phyloP scores from a whole-genome alignment of 2,113 vertebrate genomes.

The Apodemus sylvaticus region DNA sequence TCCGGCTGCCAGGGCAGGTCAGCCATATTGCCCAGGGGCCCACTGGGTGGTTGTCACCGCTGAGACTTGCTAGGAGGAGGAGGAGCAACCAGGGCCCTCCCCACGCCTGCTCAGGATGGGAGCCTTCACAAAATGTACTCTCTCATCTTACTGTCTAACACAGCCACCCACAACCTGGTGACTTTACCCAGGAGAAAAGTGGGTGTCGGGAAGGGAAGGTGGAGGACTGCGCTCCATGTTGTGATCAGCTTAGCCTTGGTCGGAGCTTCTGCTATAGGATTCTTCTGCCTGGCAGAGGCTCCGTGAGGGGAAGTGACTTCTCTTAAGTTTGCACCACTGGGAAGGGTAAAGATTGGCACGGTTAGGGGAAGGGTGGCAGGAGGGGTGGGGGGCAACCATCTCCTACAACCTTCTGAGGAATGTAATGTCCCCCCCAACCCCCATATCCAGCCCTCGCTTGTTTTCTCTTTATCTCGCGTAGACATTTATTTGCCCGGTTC shows the following conservation, averaged over 20 bases:
- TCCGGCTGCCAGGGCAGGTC: neutral
- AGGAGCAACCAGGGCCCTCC: neutral
- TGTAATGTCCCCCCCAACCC: too few relatives aligned
- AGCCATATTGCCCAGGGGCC: neutral
- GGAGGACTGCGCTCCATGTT: fast-evolving
- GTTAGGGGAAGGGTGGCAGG: neutral
- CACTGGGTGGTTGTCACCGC: neutral
- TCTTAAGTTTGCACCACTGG: neutral
- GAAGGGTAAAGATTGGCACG: neutral
- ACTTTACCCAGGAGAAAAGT: neutral
- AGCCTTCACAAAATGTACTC: neutral
- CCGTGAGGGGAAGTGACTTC: neutral
- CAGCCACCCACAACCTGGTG: neutral
- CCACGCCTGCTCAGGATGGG: neutral
- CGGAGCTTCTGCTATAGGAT: neutral
- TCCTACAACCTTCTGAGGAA: neutral
- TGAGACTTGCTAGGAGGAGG: neutral
- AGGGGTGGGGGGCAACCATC: too few relatives aligned
- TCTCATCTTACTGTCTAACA: neutral
- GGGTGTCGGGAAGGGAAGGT: neutral
- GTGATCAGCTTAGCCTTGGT: neutral
- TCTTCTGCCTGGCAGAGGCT: neutral
- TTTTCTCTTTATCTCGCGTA: neutral
- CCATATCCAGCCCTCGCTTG: neutral
- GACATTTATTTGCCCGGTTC: neutral